Base-by-base conservation (phyloP, 1,140 invertebrate species). In the Psix sp. region DNA sequence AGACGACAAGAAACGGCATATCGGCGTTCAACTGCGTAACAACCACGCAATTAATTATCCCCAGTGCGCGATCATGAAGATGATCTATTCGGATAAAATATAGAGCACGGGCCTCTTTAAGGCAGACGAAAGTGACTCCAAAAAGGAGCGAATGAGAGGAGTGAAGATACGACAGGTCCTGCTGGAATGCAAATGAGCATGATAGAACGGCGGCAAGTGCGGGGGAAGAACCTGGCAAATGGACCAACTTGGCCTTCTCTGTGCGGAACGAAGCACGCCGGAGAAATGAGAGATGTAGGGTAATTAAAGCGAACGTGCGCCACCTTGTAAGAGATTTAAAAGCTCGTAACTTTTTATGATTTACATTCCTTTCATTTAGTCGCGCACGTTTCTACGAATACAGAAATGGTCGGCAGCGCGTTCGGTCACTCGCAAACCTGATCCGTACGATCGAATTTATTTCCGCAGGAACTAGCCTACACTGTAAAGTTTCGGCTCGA, bases 271-370 rank as follows among this genome's bases (percentile, higher is more conserved):
- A 60, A 72, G 56, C 62, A 59, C 70, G 76, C 35, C 43, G 77
- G 76, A 77, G 80, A 79, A 84, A 85, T 86, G 82, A 86, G 85
- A 84, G 84, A 86, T 86, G 86, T 84, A 81, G 86, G 85, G 86
- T 87, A 87, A 87, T 86, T 86, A 88, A 86, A 86, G 83, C 83
- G 82, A 87, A 86, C 85, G 84, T 85, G 82, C 84, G 80, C 82
- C 83, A 85, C 81, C 86, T 86, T 86, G 85, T 84, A 83, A 82
- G 80, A 87, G 86, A 87, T 86, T 87, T 87, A 86, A 86, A 87
- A 86, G 85, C 83, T 86, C 84, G 84, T 86, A 86, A 87, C 86
- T 87, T 87, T 87, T 86, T 87, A 87, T 87, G 84, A 87, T 86
- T 86, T 86, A 87, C 84, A 86, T 86, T 86, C 84, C 82, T 86